Evolutionary conservation across 2,888 invertebrate genomes (phyloP), one percentile per base, ranked within the genome.

Genomic region (Volucella inflata): DNA sequence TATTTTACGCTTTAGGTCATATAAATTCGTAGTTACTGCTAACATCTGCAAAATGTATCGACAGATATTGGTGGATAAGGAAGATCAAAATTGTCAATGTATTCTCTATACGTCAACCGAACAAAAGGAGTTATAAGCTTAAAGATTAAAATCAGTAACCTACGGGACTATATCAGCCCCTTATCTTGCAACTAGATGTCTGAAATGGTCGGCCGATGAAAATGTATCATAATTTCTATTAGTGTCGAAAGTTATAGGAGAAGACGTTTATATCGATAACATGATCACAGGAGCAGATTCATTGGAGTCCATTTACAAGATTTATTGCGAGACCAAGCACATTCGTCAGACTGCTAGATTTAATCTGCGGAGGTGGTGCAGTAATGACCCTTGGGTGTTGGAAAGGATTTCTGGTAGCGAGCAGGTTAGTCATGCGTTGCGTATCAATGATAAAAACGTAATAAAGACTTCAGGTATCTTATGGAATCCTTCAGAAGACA

Each of bases 251-350:
- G 30, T 60, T 10, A 17, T 84, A 8, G n/a, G 14, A 10, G 44
- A 57, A 40, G 74, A 82, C 48, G 80, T 87, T 59, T 87, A 87
- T 62, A 76, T 87, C 16, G 77, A 85, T 40, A 80, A 87, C 67
- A 10, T 85, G 12, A 17, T 87, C 0, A 80, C 75, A n/a, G n/a
- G n/a, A n/a, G n/a, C n/a, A n/a, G n/a, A n/a, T n/a, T n/a, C n/a
- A n/a, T n/a, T n/a, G n/a, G n/a, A n/a, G n/a, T n/a, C n/a, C n/a
- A n/a, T n/a, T n/a, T n/a, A n/a, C n/a, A n/a, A n/a, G n/a, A n/a
- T n/a, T n/a, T n/a, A n/a, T n/a, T n/a, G n/a, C n/a, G n/a, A n/a
- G n/a, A n/a, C n/a, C n/a, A n/a, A n/a, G n/a, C n/a, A n/a, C n/a
- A n/a, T n/a, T n/a, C n/a, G n/a, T n/a, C n/a, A n/a, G n/a, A n/a